Base-by-base conservation (phyloP, 2,113 vertebrate genomes). In the Nestor notabilis region DNA sequence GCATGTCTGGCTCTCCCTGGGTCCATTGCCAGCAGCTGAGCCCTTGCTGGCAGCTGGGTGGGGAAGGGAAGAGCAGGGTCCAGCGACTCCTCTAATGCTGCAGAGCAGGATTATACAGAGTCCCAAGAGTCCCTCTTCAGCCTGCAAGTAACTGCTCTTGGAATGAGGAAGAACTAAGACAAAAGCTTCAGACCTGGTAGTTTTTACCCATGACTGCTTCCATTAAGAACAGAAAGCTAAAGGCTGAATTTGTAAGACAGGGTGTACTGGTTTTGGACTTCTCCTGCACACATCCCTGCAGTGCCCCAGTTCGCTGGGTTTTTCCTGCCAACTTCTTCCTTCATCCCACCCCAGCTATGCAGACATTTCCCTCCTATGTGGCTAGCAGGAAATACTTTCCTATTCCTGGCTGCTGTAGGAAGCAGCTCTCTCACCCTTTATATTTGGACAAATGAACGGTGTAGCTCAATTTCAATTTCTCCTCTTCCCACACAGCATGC, bases 301-400 rank as follows among this genome's bases (percentile, higher is more conserved):
- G 92, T 87, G 74, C 89, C 92, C 80, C 56, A 68, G 27, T 89
- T 60, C 64, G 35, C 53, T 71, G 74, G 18, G 15, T 44, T 84
- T 92, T 95, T 79, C 69, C 92, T 96, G 94, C 89, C 93, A 97
- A 50, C 49, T 89, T 39, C 39, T 93, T 93, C 83, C 83, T 96
- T 78, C 65, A 83, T 76, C 83, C 37, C 60, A 91, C 47, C n/a
- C 83, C 60, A 95, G 44, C 58, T 90, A 90, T 72, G 75, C 72
- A 96, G 90, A 84, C 76, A 18, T 95, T 96, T 95, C 86, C 87
- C 79, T 93, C 20, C 11, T 90, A 87, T 87, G 72, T 82, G 76
- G 49, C 86, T 94, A 76, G 85, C 85, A 92, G 95, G 89, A 96
- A 97, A 95, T 87, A 84, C 90, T 95, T 93, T 92, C 84, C 64